Conservation (phyloP, 2,113 vertebrate species). For the Eptesicus fuscus region DNA sequence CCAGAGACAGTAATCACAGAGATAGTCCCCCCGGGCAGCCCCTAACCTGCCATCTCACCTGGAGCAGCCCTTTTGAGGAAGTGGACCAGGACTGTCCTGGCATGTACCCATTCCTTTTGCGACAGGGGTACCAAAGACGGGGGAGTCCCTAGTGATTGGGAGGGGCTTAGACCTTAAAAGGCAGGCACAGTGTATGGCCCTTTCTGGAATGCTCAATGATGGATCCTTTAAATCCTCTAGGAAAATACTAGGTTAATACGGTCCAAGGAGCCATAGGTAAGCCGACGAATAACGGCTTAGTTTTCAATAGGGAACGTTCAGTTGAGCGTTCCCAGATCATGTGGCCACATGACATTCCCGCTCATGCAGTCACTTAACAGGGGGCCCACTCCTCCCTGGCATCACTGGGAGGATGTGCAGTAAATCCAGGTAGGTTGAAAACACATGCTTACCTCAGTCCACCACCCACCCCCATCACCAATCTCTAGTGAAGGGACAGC, state of each 20-base stretch:
- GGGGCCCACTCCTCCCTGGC: not conserved
- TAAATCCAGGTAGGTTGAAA: not conserved
- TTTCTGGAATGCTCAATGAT: not conserved
- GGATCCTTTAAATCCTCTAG: not conserved
- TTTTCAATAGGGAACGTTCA: not conserved
- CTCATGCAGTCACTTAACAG: not conserved
- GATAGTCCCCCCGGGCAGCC: not conserved
- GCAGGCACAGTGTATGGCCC: not conserved
- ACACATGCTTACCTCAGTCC: not conserved
- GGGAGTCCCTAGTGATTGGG: no score
- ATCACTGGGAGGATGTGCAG: not conserved
- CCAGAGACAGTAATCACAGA: not conserved
- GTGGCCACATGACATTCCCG: not conserved
- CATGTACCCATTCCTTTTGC: not conserved
- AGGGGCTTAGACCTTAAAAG: not conserved
- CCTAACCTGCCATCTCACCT: not conserved
- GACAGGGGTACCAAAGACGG: not conserved
- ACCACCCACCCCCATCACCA: no score
- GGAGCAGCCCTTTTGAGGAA: not conserved
- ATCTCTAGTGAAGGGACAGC: not conserved
- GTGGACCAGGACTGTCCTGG: not conserved
- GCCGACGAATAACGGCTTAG: not conserved
- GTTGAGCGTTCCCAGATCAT: not conserved
- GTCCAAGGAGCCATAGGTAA: not conserved
- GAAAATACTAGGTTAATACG: not conserved